phyloP scores from a whole-genome alignment of 2,888 invertebrate genomes.

The Polymixis lichenea region DNA sequence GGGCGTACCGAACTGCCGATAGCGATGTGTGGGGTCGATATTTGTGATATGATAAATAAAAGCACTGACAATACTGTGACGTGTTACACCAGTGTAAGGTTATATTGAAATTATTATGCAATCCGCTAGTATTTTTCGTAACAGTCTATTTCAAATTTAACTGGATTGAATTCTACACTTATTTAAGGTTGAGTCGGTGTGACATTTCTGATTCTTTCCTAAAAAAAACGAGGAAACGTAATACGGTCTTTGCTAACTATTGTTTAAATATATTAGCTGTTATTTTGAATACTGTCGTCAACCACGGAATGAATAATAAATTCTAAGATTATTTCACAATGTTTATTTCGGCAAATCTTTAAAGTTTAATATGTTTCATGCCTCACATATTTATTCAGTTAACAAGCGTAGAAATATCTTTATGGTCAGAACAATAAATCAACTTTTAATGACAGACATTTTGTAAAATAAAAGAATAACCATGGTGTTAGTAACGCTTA shows the following conservation, averaged over 20 bases:
- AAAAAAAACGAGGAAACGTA: neutral
- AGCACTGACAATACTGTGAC: neutral
- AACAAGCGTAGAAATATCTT: slow-evolving; percentile 29
- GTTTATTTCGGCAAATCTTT: slow-evolving; percentile 41
- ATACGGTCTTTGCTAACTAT: neutral
- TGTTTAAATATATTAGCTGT: neutral
- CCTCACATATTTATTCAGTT: slow-evolving; percentile 23
- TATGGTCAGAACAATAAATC: slow-evolving; percentile 64
- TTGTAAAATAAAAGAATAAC: slow-evolving; percentile 50
- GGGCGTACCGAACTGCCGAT: slow-evolving; percentile 5
- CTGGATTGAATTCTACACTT: neutral
- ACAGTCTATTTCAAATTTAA: neutral
- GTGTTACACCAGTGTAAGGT: neutral
- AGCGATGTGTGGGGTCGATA: slow-evolving; percentile 49
- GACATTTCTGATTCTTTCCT: neutral
- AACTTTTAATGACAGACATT: slow-evolving; percentile 49
- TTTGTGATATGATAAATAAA: neutral
- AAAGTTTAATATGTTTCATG: slow-evolving; percentile 38
- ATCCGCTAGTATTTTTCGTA: neutral
- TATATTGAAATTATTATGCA: neutral
- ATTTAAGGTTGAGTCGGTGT: too few relatives aligned
- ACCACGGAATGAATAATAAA: slow-evolving; percentile 28
- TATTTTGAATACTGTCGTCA: slow-evolving; percentile 11
- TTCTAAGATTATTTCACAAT: slow-evolving; percentile 32
- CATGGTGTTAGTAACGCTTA: slow-evolving; percentile 56